Evolutionary conservation across 2,113 vertebrate genomes (phyloP).

Genomic region (Ramphastos sulfuratus): DNA sequence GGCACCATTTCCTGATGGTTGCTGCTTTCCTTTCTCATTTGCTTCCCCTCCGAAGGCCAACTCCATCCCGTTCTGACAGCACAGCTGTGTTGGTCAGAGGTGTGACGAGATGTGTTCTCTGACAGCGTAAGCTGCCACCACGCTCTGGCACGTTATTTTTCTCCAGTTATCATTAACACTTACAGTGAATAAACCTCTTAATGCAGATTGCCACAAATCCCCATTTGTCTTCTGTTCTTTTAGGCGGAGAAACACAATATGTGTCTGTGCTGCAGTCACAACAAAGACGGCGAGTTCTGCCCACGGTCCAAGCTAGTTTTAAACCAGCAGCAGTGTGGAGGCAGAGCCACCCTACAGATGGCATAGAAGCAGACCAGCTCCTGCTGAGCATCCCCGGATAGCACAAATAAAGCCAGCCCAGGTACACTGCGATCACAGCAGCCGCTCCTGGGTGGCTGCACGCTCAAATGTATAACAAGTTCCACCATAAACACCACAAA

Average conservation of each 20-base stretch:
- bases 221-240: slow-evolving; percentile 51
- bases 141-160: slow-evolving; percentile 34
- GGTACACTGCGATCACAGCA: background rate
- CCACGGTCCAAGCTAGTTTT: slow-evolving; percentile 33
- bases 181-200: slow-evolving; percentile 42
- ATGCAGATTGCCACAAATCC: background rate
- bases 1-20: background rate
- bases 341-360: background rate
- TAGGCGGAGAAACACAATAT: slow-evolving; percentile 32
- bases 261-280: slow-evolving; percentile 45
- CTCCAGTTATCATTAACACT: slow-evolving; percentile 49
- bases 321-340: slow-evolving; percentile 36
- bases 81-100: slow-evolving; percentile 54
- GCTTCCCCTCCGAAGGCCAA: background rate
- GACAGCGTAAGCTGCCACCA: slow-evolving; percentile 45
- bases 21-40: slow-evolving; percentile 1
- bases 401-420: background rate
- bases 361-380: background rate
- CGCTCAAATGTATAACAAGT: background rate
- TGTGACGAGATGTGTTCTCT: slow-evolving; percentile 38
- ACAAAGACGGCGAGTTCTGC: slow-evolving; percentile 51
- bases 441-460: background rate
- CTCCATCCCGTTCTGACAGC: slow-evolving; percentile 12
- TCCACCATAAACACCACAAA: background rate
- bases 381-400: background rate